Percentiles rank a stretch among this genome's conserved stretches.
phyloP scores from a whole-genome alignment of 2,888 invertebrate genomes.

The Sipha maydis region DNA sequence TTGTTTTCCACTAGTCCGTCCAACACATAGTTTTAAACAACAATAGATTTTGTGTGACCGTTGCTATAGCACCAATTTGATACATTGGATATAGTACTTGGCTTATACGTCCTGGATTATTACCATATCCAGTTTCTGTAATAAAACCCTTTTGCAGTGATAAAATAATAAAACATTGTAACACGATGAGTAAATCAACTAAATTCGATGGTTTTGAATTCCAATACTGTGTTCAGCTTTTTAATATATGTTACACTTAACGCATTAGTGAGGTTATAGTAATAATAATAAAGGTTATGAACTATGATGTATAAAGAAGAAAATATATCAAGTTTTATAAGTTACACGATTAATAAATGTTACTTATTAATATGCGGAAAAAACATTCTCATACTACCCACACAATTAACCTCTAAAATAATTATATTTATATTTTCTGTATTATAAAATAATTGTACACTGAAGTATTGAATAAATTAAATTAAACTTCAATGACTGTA shows the following conservation, averaged over 20 bases:
- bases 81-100: neutral
- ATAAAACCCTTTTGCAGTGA: neutral
- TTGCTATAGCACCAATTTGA: neutral
- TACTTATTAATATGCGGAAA: neutral
- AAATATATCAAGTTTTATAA: neutral
- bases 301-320: neutral
- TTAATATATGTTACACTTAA: neutral
- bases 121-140: neutral
- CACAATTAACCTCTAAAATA: too few species aligned
- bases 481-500: too few species aligned
- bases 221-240: neutral
- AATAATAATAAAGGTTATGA: neutral
- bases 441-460: too few species aligned
- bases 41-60: neutral
- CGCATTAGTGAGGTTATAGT: neutral
- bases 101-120: neutral
- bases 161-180: neutral
- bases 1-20: too few species aligned
- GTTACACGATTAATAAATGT: too few species aligned
- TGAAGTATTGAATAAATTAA: too few species aligned
- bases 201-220: neutral
- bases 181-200: neutral
- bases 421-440: too few species aligned
- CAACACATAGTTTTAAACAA: neutral
- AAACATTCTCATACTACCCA: neutral